Percentiles rank a stretch among this genome's conserved stretches.
These are phyloP conservation scores for Pseudococcus longispinus DNA, from an alignment of 2,888 invertebrate genomes.

Conservation along the genomic window DNA sequence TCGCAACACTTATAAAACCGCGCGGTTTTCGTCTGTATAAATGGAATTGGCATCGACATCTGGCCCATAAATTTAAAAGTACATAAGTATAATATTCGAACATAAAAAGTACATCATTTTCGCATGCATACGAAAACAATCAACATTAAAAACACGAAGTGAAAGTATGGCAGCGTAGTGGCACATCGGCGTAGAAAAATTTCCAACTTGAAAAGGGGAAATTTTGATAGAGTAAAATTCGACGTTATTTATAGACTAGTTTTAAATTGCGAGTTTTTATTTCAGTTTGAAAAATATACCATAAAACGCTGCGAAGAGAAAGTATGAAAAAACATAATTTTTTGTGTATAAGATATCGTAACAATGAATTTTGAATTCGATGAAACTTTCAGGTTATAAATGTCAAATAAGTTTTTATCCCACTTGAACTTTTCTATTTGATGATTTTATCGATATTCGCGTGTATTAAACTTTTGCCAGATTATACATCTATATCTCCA, in stretches of 20 bases:
- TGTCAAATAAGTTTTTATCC: conserved; percentile 22
- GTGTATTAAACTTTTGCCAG: not conserved
- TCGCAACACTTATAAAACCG: too few species aligned
- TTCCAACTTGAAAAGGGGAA: not conserved
- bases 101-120: not conserved
- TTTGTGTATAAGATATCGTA: conserved; percentile 8
- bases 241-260: not conserved
- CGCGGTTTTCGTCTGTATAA: not conserved
- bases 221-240: conserved; percentile 6
- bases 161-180: not conserved
- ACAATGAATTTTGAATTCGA: conserved; percentile 23
- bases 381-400: conserved; percentile 9
- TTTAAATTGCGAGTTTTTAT: conserved; percentile 1
- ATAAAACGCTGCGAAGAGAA: not conserved
- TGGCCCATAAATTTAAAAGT: not conserved
- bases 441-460: conserved; percentile 15
- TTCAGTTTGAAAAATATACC: not conserved
- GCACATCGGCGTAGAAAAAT: not conserved
- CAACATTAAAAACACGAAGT: not conserved
- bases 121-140: not conserved
- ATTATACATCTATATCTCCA: not conserved
- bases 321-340: not conserved
- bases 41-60: not conserved
- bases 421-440: conserved; percentile 14
- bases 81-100: not conserved